Conservation (phyloP, 53 echinoderm and acorn worm genomes). For the Antedon mediterranea region DNA sequence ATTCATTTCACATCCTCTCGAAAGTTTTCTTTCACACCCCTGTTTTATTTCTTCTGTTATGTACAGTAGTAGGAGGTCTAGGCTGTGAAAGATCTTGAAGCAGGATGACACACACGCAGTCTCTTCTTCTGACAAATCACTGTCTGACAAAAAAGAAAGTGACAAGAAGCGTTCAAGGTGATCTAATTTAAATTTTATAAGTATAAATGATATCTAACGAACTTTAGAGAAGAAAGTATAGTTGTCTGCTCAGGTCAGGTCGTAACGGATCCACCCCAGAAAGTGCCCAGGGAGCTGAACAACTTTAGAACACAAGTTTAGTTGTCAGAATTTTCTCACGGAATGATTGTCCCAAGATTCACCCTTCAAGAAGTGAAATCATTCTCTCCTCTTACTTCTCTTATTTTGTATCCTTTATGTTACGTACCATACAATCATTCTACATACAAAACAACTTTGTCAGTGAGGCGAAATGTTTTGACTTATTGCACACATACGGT, state of each 20-base stretch:
- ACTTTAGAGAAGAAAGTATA: neutral
- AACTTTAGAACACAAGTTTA: no score
- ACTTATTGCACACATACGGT: no score
- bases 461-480: no score
- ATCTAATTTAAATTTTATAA: neutral
- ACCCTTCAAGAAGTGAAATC: no score
- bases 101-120: neutral
- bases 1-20: neutral
- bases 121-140: neutral
- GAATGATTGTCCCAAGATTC: no score
- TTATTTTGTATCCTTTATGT: no score
- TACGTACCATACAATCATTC: no score
- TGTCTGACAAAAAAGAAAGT: neutral
- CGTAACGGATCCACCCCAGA: neutral
- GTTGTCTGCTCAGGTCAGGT: neutral
- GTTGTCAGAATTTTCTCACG: no score
- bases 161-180: neutral
- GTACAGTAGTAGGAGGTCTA: neutral
- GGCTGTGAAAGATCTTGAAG: neutral
- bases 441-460: no score
- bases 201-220: neutral
- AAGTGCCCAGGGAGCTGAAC: neutral
- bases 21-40: neutral
- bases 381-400: no score
- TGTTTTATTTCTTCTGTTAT: neutral